phyloP scores from a whole-genome alignment of 1,140 invertebrate genomes.

The Penaeus japonicus region DNA sequence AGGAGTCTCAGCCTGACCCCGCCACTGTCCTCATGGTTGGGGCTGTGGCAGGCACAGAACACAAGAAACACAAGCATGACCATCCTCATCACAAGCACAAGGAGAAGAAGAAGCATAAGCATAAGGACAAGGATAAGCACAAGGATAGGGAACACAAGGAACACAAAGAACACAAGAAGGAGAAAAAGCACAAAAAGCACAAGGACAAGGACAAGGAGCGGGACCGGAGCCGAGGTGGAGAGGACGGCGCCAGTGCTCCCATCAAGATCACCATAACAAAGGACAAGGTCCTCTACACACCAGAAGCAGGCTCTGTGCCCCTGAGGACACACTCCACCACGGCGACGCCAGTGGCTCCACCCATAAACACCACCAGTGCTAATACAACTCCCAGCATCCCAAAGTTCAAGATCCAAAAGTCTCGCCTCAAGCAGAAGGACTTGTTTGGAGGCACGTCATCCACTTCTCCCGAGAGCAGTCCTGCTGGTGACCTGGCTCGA shows the following conservation, averaged over 20 bases:
- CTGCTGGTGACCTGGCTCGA: slow-evolving; percentile 59
- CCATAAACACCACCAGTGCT: background rate
- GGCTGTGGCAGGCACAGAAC: slow-evolving; percentile 6
- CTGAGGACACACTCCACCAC: slow-evolving; percentile 59
- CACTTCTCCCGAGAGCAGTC: slow-evolving; percentile 52
- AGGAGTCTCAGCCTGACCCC: slow-evolving; percentile 24
- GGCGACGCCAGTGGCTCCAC: slow-evolving; percentile 43
- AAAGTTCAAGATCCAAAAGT: slow-evolving; percentile 74
- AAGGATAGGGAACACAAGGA: slow-evolving; percentile 40
- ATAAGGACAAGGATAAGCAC: slow-evolving; percentile 40
- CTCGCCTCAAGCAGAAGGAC: slow-evolving; percentile 67
- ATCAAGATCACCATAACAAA: slow-evolving; percentile 76
- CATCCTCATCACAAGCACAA: slow-evolving; percentile 51
- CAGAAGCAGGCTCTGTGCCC: slow-evolving; percentile 61
- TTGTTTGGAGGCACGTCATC: slow-evolving; percentile 49
- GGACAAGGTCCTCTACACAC: slow-evolving; percentile 68
- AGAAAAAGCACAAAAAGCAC: slow-evolving; percentile 59
- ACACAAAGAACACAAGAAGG: slow-evolving; percentile 60
- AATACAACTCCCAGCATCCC: slow-evolving; percentile 58
- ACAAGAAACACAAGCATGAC: slow-evolving; percentile 70
- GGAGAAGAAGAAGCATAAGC: slow-evolving; percentile 36
- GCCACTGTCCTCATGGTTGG: background rate
- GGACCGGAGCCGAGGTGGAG: slow-evolving; percentile 25
- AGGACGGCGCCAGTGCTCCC: slow-evolving; percentile 63
- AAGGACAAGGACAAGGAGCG: slow-evolving; percentile 52